Conservation (phyloP, 2,888 invertebrate species). For the Gryllus longicercus region DNA sequence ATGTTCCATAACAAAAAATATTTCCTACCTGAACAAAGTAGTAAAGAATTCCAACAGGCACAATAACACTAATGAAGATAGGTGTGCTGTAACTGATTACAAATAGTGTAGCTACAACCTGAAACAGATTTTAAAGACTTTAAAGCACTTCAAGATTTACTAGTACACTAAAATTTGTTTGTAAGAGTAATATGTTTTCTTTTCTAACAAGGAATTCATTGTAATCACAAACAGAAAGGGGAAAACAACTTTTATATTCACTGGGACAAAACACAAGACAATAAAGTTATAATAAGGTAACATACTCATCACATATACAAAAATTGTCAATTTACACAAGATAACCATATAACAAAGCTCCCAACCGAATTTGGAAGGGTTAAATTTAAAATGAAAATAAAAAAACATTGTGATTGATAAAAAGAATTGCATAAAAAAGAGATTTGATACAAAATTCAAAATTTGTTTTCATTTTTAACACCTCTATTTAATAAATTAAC, state of each 20-base stretch:
- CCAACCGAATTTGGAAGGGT: background rate
- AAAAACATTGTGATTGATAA: too few species aligned
- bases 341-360: background rate
- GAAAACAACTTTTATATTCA: background rate
- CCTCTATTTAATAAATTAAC: too few species aligned
- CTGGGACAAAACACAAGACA: background rate
- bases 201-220: background rate
- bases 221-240: background rate
- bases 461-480: too few species aligned
- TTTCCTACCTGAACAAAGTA: constrained; percentile 66
- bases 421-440: too few species aligned
- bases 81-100: constrained; percentile 86
- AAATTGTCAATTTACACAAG: background rate
- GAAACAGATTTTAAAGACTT: constrained; percentile 38
- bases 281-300: background rate
- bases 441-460: too few species aligned
- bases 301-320: background rate
- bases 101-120: constrained; percentile 81
- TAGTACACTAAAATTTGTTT: too few species aligned
- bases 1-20: background rate
- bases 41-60: constrained; percentile 77
- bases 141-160: too few species aligned
- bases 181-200: too few species aligned
- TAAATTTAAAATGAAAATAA: too few species aligned
- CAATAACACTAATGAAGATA: constrained; percentile 70